Evolutionary conservation across 2,888 invertebrate genomes (phyloP).

Genomic region (Xiphydria camelus): DNA sequence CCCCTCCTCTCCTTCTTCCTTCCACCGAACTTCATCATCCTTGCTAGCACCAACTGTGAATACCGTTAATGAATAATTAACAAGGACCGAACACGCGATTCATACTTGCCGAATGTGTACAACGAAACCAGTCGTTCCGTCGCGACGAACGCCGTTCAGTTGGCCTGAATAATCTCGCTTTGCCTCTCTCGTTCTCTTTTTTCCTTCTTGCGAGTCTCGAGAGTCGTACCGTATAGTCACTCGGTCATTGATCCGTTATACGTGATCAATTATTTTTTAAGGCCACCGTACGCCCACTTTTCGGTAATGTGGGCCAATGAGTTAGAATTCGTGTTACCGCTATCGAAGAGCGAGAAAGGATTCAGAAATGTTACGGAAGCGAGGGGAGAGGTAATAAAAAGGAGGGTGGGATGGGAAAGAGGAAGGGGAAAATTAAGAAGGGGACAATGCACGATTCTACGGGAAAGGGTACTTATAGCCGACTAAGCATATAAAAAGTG

Average conservation of each 20-base stretch:
- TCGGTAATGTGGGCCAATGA: not conserved
- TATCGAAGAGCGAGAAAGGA: too few species aligned
- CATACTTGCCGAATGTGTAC: slow-evolving; percentile 6
- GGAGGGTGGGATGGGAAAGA: too few species aligned
- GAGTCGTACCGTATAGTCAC: slow-evolving; percentile 1
- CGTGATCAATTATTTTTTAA: slow-evolving; percentile 1
- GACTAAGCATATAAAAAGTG: too few species aligned
- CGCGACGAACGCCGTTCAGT: slow-evolving; percentile 11
- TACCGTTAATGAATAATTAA: too few species aligned
- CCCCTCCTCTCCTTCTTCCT: too few species aligned
- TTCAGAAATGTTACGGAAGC: too few species aligned
- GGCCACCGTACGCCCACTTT: not conserved
- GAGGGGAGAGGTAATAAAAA: too few species aligned
- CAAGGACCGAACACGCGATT: slow-evolving; percentile 24
- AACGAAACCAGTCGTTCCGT: not conserved
- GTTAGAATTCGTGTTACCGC: too few species aligned
- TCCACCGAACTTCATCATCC: too few species aligned
- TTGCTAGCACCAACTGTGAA: too few species aligned
- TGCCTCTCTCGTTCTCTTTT: not conserved
- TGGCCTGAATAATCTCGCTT: not conserved
- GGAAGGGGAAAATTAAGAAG: slow-evolving; percentile 9
- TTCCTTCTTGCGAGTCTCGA: not conserved
- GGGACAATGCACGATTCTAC: slow-evolving; percentile 10
- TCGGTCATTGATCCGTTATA: not conserved
- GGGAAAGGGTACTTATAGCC: too few species aligned